A percentile compares a stretch with the other conserved stretches of the same genome.
Evolutionary conservation across 2,888 invertebrate species (phyloP).

Genomic region (Thelaira solivaga): DNA sequence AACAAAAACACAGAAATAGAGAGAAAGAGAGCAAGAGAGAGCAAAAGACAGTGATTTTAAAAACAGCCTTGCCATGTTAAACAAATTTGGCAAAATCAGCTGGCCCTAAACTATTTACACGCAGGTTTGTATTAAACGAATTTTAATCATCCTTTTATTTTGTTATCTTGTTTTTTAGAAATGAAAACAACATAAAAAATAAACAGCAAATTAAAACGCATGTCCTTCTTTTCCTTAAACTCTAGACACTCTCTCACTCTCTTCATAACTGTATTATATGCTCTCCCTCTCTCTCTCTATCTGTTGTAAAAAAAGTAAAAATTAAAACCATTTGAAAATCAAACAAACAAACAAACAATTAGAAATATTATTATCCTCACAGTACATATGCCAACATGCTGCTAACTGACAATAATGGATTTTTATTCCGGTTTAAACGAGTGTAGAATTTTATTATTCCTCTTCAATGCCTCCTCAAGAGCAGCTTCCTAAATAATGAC

Average conservation of each 20-base stretch:
- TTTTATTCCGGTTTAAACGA: constrained; percentile 58
- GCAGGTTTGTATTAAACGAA: constrained; percentile 22
- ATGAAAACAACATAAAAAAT: background rate
- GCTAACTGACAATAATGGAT: constrained; percentile 48
- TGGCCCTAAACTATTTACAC: constrained; percentile 18
- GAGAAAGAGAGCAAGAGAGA: background rate
- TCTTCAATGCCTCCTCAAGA: constrained; percentile 61
- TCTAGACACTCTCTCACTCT: background rate
- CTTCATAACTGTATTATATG: background rate
- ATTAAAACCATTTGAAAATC: background rate
- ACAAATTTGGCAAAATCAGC: constrained; percentile 26
- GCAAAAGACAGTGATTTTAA: background rate
- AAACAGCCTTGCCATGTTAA: constrained; percentile 17
- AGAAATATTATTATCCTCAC: background rate
- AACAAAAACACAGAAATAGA: background rate
- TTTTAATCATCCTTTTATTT: too few species aligned
- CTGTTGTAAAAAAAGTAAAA: background rate
- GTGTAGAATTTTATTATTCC: constrained; percentile 64
- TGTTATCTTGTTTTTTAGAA: too few species aligned
- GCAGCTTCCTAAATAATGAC: constrained; percentile 49
- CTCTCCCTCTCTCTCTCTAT: background rate
- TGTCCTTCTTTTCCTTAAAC: background rate
- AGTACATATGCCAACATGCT: constrained; percentile 12
- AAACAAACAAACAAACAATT: background rate
- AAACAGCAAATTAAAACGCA: background rate